These are phyloP conservation scores for Eubasilissa regina DNA, from an alignment of 1,140 invertebrate species.

Conservation along the genomic window DNA sequence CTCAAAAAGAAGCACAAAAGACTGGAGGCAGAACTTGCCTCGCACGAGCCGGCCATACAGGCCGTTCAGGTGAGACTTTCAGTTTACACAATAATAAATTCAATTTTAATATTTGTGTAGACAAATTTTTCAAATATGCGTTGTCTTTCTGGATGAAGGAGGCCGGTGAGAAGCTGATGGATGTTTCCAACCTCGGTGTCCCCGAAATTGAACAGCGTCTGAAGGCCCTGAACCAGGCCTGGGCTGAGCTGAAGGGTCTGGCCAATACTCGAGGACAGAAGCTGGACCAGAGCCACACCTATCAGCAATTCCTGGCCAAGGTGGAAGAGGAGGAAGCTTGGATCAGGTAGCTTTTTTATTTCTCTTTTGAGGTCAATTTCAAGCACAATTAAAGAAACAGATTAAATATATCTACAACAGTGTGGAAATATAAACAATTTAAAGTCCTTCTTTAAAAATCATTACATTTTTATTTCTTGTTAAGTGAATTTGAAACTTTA, in stretches of 20 bases:
- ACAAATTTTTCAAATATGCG: background rate
- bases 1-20: slow-evolving; percentile 98
- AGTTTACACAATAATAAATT: background rate
- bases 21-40: slow-evolving; percentile 94
- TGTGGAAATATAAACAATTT: no score
- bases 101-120: background rate
- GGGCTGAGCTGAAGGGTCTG: slow-evolving; percentile 92
- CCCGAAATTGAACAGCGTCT: slow-evolving; percentile 95
- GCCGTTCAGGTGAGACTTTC: slow-evolving; percentile 82
- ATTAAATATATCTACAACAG: no score
- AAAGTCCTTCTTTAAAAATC: no score
- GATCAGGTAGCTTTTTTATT: slow-evolving; percentile 77
- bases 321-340: slow-evolving; percentile 99
- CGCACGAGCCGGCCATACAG: slow-evolving; percentile 97
- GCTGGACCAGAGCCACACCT: slow-evolving; percentile 94
- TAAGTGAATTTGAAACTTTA: no score
- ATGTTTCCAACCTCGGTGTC: slow-evolving; percentile 95
- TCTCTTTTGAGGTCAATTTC: no score
- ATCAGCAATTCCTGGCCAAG: slow-evolving; percentile 98
- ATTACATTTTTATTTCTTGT: no score
- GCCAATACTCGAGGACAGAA: slow-evolving; percentile 91
- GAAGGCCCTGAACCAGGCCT: slow-evolving; percentile 88
- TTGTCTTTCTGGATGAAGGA: slow-evolving; percentile 68
- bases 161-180: slow-evolving; percentile 96
- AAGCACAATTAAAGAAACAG: no score